Percentiles rank a stretch among this genome's conserved stretches.
Conservation (phyloP, 2,797 vertebrate species). For the Clarias platycephalus region DNA sequence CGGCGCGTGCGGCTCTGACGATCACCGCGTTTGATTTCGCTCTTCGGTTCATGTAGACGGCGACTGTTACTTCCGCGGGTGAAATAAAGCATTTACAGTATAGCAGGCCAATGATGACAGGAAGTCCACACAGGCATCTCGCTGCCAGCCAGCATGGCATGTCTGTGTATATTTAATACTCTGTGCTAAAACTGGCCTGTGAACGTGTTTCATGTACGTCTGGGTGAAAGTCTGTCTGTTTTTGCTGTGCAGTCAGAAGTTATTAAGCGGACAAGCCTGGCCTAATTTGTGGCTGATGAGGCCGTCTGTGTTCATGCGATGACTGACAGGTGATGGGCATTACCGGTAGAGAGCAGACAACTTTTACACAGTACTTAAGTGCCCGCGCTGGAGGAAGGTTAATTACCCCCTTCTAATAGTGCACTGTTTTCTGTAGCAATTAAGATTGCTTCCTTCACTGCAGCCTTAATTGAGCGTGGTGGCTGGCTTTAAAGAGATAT, state of each 20-base stretch:
- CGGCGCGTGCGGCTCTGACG: background rate
- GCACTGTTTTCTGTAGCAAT: constrained; percentile 55
- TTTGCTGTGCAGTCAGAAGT: constrained; percentile 37
- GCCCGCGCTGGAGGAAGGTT: constrained; percentile 44
- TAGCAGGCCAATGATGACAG: constrained; percentile 16
- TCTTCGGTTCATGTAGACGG: background rate
- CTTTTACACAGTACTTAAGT: constrained; percentile 44
- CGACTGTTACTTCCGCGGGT: constrained; percentile 16
- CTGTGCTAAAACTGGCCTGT: background rate
- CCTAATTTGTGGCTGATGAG: constrained; percentile 50
- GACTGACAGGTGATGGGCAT: constrained; percentile 56
- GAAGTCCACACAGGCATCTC: background rate
- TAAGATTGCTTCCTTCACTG: constrained; percentile 56
- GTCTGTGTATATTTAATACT: background rate
- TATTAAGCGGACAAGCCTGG: constrained; percentile 50
- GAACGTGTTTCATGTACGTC: constrained; percentile 4
- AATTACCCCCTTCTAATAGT: constrained; percentile 52
- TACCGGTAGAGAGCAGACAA: constrained; percentile 43
- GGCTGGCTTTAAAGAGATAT: constrained; percentile 54
- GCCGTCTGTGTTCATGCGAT: constrained; percentile 39
- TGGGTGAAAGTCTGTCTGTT: constrained; percentile 21
- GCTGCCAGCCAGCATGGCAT: constrained; percentile 7
- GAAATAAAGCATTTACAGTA: constrained; percentile 34
- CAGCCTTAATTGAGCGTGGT: constrained; percentile 50
- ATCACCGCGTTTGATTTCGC: constrained; percentile 18